These are phyloP conservation scores for zebrafish (Danio rerio) DNA, from an alignment of 2,113 vertebrate genomes.

Conservation along the genomic window GRCz12tu NC_133180.1:10504501-10505000, in stretches of 20 bases:
- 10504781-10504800: conserved; percentile 38
- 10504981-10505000: no score
- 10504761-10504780: conserved; percentile 28
- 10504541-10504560: no score
- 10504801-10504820: conserved; percentile 16
- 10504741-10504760: conserved; percentile 35
- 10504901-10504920: not conserved
- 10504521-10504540: no score
- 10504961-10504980: no score
- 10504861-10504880: not conserved
- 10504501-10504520: no score
- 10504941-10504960: no score
- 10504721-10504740: conserved; percentile 41
- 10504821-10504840: conserved; percentile 23
- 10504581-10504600: no score
- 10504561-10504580: no score
- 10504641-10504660: conserved; percentile 10
- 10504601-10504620: not conserved
- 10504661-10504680: not conserved
- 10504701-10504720: conserved; percentile 27
- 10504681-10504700: conserved; percentile 14
- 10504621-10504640: conserved; percentile 27
- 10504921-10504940: not conserved
- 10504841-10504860: conserved; percentile 5
- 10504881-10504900: not conserved